Base-by-base conservation (phyloP, 2,888 invertebrate genomes). In the Stenotaenia linearis region DNA sequence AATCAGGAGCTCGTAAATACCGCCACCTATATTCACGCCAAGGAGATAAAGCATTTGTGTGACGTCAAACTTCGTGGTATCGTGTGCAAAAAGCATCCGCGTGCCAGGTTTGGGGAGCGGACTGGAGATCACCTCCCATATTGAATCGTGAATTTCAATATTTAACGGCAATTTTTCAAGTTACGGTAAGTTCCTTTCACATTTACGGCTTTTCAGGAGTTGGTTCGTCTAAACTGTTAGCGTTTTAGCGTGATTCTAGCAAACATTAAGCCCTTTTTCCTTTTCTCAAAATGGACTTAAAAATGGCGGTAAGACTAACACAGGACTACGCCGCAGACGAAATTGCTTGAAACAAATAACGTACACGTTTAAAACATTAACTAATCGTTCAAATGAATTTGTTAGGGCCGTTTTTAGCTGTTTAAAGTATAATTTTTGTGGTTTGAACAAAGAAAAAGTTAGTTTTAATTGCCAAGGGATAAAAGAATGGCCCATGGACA, bases 81-180 rank as follows among this genome's bases (percentile, higher is more conserved):
- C 75, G 75, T 75, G 75, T 75, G 75, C 75, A n/a, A 75, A 75
- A 75, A 28, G 30, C 75, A 56, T 56, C 56, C 56, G 56, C 56
- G 56, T 56, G 56, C 56, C 56, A 56, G 56, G 56, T 56, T 56
- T 56, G 23, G 56, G 56, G 75, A 23, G 75, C 32, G 75, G 32
- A 75, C 23, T 23, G 75, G 75, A 28, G 30, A 32, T 75, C 32
- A 25, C 75, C 32, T 75, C 32, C 75, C 75, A 75, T 75, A 75
- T 75, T 75, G 75, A 30, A 32, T 75, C 30, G 32, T 28, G 32
- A 75, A 75, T 30, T 75, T 75, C 32, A n/a, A n/a, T 30, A 30
- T 75, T 75, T 32, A 75, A 75, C 75, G 75, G 30, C 30, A 75
- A 75, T 75, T 75, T 75, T 75, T 32, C 75, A 32, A 75, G 10